A percentile compares a stretch with the other conserved stretches of the same genome.
Conservation (phyloP, 1,140 invertebrate species). For the Drosophila orena region DNA sequence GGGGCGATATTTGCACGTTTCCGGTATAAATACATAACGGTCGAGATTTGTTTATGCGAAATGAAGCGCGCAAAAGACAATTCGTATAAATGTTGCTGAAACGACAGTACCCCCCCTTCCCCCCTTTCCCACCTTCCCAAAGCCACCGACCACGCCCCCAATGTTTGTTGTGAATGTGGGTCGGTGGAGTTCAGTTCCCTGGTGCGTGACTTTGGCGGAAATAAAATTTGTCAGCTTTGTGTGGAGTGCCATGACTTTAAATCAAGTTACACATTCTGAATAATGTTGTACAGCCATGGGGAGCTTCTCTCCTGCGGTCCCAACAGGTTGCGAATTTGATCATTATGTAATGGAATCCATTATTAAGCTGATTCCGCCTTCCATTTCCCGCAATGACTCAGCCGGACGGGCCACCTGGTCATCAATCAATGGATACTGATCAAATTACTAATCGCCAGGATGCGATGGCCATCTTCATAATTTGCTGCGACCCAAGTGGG, state of each 20-base stretch:
- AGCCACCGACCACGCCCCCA: background rate
- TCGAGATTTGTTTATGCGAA: conserved; percentile 81
- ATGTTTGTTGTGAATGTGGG: conserved; percentile 44
- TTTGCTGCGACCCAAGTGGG: conserved; percentile 10
- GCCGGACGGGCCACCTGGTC: conserved; percentile 10
- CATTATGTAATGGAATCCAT: conserved; percentile 46
- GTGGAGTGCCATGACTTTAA: conserved; percentile 63
- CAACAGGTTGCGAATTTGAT: conserved; percentile 50
- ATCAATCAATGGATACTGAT: conserved; percentile 52
- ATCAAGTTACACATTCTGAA: conserved; percentile 61
- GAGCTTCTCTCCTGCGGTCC: conserved; percentile 10
- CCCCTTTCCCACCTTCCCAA: background rate
- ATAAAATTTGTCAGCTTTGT: conserved; percentile 77
- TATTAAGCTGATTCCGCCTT: conserved; percentile 19
- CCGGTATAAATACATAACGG: conserved; percentile 81
- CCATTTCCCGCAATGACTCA: conserved; percentile 40
- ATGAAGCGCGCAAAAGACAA: conserved; percentile 81
- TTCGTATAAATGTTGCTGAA: conserved; percentile 77
- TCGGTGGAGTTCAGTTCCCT: conserved; percentile 68
- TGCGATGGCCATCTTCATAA: conserved; percentile 57
- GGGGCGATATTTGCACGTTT: conserved; percentile 81
- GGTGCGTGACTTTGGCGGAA: conserved; percentile 77
- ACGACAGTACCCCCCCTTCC: too few species aligned
- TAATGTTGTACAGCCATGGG: conserved; percentile 23
- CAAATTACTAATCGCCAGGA: conserved; percentile 69